These are phyloP conservation scores for Trissonchulus sp. DNA, from an alignment of 2,888 invertebrate species.

Conservation along the genomic window DNA sequence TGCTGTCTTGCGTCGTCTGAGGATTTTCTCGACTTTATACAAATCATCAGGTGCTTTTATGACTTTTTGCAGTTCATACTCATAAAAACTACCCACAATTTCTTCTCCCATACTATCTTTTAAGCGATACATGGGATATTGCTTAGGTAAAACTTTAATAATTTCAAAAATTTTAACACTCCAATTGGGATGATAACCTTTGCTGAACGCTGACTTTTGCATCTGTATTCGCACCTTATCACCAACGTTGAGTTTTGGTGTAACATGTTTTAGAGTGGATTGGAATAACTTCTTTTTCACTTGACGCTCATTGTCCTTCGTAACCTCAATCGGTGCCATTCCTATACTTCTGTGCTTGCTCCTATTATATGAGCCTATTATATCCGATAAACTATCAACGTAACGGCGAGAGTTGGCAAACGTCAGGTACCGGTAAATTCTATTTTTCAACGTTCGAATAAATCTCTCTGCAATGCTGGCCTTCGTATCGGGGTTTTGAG, in stretches of 20 bases:
- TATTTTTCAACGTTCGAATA: constrained; percentile 10
- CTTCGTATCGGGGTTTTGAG: constrained; percentile 5
- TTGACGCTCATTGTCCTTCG: not conserved
- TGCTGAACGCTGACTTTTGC: not conserved
- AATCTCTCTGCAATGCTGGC: constrained; percentile 15
- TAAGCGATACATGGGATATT: not conserved
- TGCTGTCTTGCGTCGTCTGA: not conserved
- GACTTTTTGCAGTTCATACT: constrained; percentile 12
- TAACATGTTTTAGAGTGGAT: not conserved
- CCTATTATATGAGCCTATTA: not conserved
- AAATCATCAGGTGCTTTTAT: not conserved
- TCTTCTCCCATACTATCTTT: not conserved
- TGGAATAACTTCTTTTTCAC: not conserved
- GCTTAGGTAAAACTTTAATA: not conserved
- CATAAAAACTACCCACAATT: constrained; percentile 21
- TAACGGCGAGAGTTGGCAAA: not conserved
- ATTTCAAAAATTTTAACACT: not conserved
- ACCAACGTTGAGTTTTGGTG: not conserved
- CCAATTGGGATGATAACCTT: not conserved
- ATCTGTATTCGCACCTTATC: constrained; percentile 14
- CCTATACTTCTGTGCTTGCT: not conserved
- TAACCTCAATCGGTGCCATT: not conserved
- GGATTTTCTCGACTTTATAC: constrained; percentile 19
- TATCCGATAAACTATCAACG: not conserved
- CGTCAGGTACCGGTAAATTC: not conserved